Percentiles rank a stretch among this genome's conserved stretches.
phyloP scores from a whole-genome alignment of 2,113 vertebrate species.

The Monarcha castaneiventris region DNA sequence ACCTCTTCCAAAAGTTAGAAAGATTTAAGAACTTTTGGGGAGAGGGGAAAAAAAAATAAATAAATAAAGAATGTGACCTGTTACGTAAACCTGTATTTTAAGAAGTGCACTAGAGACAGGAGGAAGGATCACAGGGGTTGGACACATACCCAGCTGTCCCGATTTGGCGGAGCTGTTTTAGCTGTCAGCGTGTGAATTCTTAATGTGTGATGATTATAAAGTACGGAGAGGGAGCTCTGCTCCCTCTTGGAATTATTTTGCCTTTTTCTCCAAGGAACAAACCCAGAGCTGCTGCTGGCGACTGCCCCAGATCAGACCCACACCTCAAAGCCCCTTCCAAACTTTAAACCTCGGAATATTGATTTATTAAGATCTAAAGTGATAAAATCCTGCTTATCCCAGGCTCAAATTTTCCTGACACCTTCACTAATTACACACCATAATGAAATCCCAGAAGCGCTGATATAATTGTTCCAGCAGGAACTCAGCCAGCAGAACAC shows the following conservation, averaged over 20 bases:
- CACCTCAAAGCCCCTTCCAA: neutral
- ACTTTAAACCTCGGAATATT: neutral
- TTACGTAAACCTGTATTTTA: conserved; percentile 55
- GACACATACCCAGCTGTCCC: conserved; percentile 59
- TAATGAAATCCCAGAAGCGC: conserved; percentile 43
- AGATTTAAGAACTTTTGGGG: neutral
- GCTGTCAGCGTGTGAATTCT: conserved; percentile 59
- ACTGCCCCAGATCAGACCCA: neutral
- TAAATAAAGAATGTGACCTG: neutral
- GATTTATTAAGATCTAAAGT: neutral
- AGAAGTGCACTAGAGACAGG: conserved; percentile 47
- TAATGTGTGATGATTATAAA: conserved; percentile 37
- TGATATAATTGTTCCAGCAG: conserved; percentile 45
- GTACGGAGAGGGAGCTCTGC: neutral
- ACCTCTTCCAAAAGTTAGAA: neutral
- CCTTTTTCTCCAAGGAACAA: neutral
- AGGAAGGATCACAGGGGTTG: conserved; percentile 61
- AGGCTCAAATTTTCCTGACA: conserved; percentile 37
- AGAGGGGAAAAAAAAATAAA: neutral
- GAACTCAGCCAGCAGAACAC: conserved; percentile 35
- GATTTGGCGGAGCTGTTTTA: conserved; percentile 50
- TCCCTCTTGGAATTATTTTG: neutral
- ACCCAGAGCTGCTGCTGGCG: neutral
- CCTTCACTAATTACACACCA: conserved; percentile 28
- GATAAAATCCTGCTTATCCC: conserved; percentile 19